Conservation (phyloP, 2,888 invertebrate genomes). For the Autographa gamma region DNA sequence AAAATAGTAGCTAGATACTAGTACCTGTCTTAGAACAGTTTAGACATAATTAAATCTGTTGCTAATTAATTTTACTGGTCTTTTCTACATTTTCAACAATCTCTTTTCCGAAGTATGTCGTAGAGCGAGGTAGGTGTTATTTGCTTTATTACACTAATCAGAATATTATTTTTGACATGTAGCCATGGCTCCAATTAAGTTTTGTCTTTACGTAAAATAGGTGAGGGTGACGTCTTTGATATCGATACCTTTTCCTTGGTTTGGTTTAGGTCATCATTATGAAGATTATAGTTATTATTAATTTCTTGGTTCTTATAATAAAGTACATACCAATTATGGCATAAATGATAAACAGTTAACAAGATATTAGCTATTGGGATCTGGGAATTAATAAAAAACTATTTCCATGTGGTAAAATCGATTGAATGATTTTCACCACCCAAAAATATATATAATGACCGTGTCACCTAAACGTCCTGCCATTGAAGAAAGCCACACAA, state of each 20-base stretch:
- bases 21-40: no score
- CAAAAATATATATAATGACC: neutral
- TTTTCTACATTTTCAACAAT: no score
- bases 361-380: neutral
- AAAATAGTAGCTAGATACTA: no score
- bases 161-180: neutral
- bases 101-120: no score
- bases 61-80: no score
- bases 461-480: neutral
- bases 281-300: neutral
- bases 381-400: no score
- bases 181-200: constrained; percentile 26
- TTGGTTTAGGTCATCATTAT: neutral
- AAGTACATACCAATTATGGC: neutral
- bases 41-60: no score
- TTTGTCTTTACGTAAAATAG: neutral
- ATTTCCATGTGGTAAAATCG: no score
- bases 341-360: neutral
- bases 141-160: no score
- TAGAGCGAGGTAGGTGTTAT: no score
- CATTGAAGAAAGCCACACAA: constrained; percentile 21
- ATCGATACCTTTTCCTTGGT: constrained; percentile 21
- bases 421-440: neutral
- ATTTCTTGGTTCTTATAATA: neutral
- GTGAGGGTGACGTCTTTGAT: constrained; percentile 26